phyloP scores from a whole-genome alignment of 2,113 vertebrate genomes.

The Paramisgurnus dabryanus region DNA sequence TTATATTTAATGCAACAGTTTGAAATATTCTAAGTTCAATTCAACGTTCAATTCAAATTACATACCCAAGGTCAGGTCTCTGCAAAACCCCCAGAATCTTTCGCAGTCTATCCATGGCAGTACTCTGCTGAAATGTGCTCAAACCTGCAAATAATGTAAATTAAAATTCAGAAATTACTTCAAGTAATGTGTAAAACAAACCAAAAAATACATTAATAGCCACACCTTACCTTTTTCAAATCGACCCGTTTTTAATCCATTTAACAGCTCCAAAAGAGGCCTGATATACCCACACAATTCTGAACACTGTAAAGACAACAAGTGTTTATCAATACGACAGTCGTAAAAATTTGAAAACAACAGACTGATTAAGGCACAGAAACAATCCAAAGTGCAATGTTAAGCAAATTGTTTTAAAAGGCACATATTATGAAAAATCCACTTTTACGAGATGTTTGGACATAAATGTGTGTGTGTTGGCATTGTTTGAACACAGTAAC shows the following conservation, averaged over 20 bases:
- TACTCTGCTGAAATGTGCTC: constrained; percentile 87
- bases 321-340: not conserved
- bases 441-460: too few species aligned
- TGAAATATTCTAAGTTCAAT: not conserved
- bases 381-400: not conserved
- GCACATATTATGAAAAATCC: too few species aligned
- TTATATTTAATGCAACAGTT: not conserved
- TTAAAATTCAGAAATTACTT: not conserved
- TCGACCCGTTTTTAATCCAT: constrained; percentile 81
- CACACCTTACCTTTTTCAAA: constrained; percentile 80
- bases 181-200: not conserved
- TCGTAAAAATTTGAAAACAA: not conserved
- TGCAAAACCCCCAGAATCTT: constrained; percentile 86
- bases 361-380: not conserved
- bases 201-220: not conserved
- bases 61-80: constrained; percentile 88
- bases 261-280: constrained; percentile 81
- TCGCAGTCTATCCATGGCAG: constrained; percentile 88
- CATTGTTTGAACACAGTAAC: too few species aligned
- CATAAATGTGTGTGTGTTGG: too few species aligned
- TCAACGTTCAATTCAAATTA: not conserved
- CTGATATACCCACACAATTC: constrained; percentile 82
- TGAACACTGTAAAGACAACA: constrained; percentile 72
- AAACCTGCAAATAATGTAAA: constrained; percentile 70
- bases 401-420: too few species aligned